Percentiles rank a stretch among this genome's conserved stretches.
Conservation (phyloP, 2,888 invertebrate genomes). For the Dasysyrphus albostriatus region DNA sequence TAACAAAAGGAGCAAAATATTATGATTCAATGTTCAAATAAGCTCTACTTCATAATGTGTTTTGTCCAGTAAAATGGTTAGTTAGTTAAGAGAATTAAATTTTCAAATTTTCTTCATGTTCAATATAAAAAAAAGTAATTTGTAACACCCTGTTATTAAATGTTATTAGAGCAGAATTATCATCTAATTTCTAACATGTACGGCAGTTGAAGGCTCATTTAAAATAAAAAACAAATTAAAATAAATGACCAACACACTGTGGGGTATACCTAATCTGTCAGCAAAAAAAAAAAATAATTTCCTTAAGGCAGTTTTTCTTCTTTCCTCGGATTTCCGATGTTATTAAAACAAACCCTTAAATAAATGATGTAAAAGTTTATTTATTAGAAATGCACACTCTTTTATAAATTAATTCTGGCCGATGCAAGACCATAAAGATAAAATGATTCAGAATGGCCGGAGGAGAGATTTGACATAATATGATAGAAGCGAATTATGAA, state of each 20-base stretch:
- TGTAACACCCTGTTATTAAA: neutral
- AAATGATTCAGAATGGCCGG: neutral
- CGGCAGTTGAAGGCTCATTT: neutral
- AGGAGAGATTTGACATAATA: neutral
- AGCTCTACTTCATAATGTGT: too few relatives aligned
- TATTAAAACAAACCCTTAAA: slow-evolving; percentile 71
- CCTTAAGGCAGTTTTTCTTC: slow-evolving; percentile 60
- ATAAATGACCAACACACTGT: slow-evolving; percentile 54
- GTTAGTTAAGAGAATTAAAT: too few relatives aligned
- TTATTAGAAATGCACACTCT: slow-evolving; percentile 54
- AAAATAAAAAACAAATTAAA: slow-evolving; percentile 6
- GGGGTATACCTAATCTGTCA: slow-evolving; percentile 63
- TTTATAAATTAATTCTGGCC: slow-evolving; percentile 16
- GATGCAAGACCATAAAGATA: neutral
- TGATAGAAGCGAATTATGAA: slow-evolving; percentile 12
- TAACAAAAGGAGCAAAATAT: too few relatives aligned
- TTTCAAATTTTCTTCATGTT: too few relatives aligned
- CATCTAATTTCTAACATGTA: neutral
- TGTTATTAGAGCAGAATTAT: neutral
- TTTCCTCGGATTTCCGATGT: slow-evolving; percentile 67
- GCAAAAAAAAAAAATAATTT: slow-evolving; percentile 49
- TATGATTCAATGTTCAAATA: too few relatives aligned
- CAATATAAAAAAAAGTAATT: too few relatives aligned
- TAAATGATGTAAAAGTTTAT: slow-evolving; percentile 71
- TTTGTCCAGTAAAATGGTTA: too few relatives aligned